A percentile compares a stretch with the other conserved stretches of the same genome.
Evolutionary conservation across 2,888 invertebrate genomes (phyloP).

Genomic region (Orthonevra nobilis): DNA sequence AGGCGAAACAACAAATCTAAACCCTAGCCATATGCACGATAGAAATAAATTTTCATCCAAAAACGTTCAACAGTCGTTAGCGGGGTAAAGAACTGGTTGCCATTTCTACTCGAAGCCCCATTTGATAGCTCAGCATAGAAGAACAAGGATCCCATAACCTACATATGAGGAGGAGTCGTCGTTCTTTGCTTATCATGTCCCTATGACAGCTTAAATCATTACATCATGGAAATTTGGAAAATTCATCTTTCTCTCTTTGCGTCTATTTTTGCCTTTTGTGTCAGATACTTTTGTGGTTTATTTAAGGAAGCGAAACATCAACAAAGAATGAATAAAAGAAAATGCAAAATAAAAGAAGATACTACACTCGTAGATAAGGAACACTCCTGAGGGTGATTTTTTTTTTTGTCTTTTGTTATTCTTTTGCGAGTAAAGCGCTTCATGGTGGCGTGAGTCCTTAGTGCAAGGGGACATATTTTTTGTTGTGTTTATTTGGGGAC

Average conservation of each 20-base stretch:
- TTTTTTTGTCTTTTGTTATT: no score
- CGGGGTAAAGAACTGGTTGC: no score
- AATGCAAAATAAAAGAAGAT: constrained; percentile 28
- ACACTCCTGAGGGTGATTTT: constrained; percentile 5
- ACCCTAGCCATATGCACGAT: no score
- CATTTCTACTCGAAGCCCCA: constrained; percentile 36
- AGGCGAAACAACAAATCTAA: no score
- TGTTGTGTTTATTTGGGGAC: background rate
- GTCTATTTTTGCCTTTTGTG: background rate
- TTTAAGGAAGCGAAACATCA: background rate
- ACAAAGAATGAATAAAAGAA: constrained; percentile 32
- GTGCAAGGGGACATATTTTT: background rate
- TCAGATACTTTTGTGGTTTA: constrained; percentile 13
- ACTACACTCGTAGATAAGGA: constrained; percentile 15
- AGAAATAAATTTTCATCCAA: no score
- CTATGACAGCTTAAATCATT: constrained; percentile 44
- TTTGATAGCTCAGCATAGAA: constrained; percentile 12
- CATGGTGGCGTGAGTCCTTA: background rate
- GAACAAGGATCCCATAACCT: background rate
- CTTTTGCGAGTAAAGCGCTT: no score
- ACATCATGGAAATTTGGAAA: constrained; percentile 29
- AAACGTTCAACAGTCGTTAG: no score
- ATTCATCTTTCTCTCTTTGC: no score
- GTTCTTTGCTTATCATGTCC: constrained; percentile 23
- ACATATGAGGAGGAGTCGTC: no score